A percentile compares a stretch with the other conserved stretches of the same genome.
Evolutionary conservation across 2,888 invertebrate species (phyloP).

Genomic region (Lagria hirta): DNA sequence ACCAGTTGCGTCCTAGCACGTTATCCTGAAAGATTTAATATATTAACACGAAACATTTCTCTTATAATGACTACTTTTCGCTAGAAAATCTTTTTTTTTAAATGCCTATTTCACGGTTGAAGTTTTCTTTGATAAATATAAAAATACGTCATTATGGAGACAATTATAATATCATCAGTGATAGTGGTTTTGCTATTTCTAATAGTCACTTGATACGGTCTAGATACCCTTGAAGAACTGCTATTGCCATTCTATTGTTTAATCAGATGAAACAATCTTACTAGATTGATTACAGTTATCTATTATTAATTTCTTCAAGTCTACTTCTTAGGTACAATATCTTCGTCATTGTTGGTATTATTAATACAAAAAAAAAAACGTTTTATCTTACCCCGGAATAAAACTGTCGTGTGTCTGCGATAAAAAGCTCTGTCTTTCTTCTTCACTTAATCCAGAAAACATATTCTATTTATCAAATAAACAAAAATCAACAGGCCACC

Average conservation of each 20-base stretch:
- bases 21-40: constrained; percentile 16
- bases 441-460: constrained; percentile 63
- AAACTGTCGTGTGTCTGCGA: constrained; percentile 63
- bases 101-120: too few relatives aligned
- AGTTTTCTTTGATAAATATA: too few relatives aligned
- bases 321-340: too few relatives aligned
- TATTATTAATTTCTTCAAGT: too few relatives aligned
- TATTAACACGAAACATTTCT: too few relatives aligned
- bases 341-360: too few relatives aligned
- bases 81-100: too few relatives aligned
- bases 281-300: too few relatives aligned
- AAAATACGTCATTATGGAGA: too few relatives aligned
- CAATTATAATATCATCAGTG: too few relatives aligned
- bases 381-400: constrained; percentile 64
- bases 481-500: constrained; percentile 2
- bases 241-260: constrained; percentile 11
- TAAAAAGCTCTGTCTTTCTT: constrained; percentile 62
- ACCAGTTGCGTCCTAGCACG: constrained; percentile 14
- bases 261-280: constrained; percentile 13
- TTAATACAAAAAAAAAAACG: too few relatives aligned
- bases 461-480: constrained; percentile 48
- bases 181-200: background rate
- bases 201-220: constrained; percentile 14
- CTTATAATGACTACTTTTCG: too few relatives aligned
- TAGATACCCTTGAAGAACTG: constrained; percentile 12